Base-by-base conservation (phyloP, 2,113 vertebrate genomes). In the Hippocampus mohnikei region DNA sequence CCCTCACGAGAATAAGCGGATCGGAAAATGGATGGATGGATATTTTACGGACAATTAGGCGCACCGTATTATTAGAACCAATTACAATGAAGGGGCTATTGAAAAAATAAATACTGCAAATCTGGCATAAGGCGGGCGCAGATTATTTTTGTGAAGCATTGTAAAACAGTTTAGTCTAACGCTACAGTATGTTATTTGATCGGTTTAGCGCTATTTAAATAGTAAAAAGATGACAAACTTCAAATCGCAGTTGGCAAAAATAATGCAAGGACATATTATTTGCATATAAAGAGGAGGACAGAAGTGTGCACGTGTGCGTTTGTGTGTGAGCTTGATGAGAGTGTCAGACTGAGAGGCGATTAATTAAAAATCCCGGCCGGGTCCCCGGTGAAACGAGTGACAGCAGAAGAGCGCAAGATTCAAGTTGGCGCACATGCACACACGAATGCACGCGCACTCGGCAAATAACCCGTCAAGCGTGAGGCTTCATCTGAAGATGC, bases 301-400 rank as follows among this genome's bases (percentile, higher is more conserved):
- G 56, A 59, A 23, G 23, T 53, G n/a, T 53, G 46, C 42, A 40
- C 20, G 50, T 50, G 52, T 40, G 29, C 53, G 20, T 44, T 41
- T 59, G 67, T 37, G 59, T 58, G 18, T 46, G 56, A 37, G 27
- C 69, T 67, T 52, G 16, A 71, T 63, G 67, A 72, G 50, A 50
- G 64, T 73, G 59, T 73, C 60, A 69, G 53, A 25, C 69, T 67
- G 73, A 65, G 52, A 65, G 72, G 59, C 13, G 58, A 66, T 74
- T 81, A 81, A 81, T 81, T 84, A 84, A 84, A 78, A 71, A 76
- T 66, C 71, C 68, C 33, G 8, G n/a, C 68, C 33, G 58, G 70
- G 75, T 46, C 53, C 52, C 53, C 66, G 77, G 76, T 81, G 71
- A 81, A 81, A 74, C 21, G 53, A 68, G 23, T 78, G 79, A 74